Conservation (phyloP, 2,113 vertebrate species). For the Caloenas nicobarica region DNA sequence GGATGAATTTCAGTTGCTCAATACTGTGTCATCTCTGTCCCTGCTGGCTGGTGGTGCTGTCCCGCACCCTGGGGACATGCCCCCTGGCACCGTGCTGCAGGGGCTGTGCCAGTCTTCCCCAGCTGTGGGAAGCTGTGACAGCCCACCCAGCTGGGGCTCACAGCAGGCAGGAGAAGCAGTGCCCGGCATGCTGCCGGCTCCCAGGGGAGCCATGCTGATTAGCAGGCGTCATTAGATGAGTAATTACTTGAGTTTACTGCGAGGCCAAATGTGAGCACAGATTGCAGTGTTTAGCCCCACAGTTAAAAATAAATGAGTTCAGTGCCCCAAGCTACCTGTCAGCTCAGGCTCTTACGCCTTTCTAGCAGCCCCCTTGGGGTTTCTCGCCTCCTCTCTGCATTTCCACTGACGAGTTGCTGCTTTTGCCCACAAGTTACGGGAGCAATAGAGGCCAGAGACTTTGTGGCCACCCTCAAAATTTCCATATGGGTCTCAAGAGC, state of each 20-base stretch:
- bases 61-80: background rate
- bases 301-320: background rate
- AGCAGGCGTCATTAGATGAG: background rate
- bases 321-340: background rate
- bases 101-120: background rate
- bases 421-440: background rate
- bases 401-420: background rate
- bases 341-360: background rate
- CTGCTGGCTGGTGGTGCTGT: background rate
- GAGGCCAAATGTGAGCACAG: background rate
- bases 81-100: background rate
- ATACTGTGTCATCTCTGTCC: fast-evolving
- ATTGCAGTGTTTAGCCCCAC: background rate
- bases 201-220: fast-evolving
- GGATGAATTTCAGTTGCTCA: background rate
- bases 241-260: background rate
- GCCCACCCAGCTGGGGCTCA: background rate
- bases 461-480: background rate
- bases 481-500: background rate
- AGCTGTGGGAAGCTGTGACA: background rate
- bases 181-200: fast-evolving
- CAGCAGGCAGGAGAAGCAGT: background rate
- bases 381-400: background rate
- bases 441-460: background rate
- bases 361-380: background rate